Conservation (phyloP, 2,797 vertebrate genomes). For the Pantherophis alleghaniensis region DNA sequence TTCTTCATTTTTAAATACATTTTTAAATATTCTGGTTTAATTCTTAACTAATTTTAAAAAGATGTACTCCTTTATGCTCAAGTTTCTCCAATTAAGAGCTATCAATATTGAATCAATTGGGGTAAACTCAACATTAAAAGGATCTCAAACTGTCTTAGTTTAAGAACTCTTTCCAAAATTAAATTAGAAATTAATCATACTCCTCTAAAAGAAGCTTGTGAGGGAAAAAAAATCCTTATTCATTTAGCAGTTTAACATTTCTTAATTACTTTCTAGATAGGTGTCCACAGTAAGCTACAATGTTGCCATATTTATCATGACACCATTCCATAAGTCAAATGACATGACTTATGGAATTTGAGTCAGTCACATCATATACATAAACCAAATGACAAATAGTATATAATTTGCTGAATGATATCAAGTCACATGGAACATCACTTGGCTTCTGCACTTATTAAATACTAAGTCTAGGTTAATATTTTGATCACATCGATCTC, state of each 20-base stretch:
- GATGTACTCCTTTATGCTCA: not conserved
- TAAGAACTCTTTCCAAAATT: not conserved
- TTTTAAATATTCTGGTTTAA: not conserved
- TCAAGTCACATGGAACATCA: not conserved
- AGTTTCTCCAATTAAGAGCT: not conserved
- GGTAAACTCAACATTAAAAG: not conserved
- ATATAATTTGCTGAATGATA: not conserved
- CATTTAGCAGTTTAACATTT: not conserved
- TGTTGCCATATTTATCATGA: not conserved
- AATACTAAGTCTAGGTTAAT: conserved; percentile 3
- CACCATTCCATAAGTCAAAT: not conserved
- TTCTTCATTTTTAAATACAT: not conserved
- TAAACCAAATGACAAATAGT: not conserved
- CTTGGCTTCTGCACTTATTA: not conserved
- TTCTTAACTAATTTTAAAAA: not conserved
- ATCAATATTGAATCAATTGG: not conserved
- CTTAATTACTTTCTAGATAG: not conserved
- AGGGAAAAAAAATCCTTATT: not conserved
- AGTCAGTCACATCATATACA: not conserved
- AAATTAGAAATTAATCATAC: not conserved
- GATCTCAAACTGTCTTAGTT: not conserved
- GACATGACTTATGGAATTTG: not conserved
- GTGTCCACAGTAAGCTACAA: not conserved
- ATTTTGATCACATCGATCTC: not conserved
- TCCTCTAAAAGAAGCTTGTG: not conserved